A percentile compares a stretch with the other conserved stretches of the same genome.
These are phyloP conservation scores for Sitta europaea DNA, from an alignment of 2,113 vertebrate genomes.

Conservation along the genomic window DNA sequence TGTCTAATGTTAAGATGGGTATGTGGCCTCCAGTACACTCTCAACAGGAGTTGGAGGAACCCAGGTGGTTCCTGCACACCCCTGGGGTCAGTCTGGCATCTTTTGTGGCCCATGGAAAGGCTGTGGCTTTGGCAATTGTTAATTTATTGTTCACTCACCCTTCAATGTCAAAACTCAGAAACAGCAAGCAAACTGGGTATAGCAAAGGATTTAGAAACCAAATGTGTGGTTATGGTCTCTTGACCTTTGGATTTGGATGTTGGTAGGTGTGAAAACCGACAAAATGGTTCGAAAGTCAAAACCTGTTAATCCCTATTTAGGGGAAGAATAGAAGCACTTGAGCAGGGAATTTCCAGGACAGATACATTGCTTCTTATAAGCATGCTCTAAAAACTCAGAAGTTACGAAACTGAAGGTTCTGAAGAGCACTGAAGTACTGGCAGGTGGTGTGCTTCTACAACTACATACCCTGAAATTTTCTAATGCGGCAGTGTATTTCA, in stretches of 20 bases:
- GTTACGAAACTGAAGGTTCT: background rate
- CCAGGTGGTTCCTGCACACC: background rate
- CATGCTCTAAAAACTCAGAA: background rate
- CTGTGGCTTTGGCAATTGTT: background rate
- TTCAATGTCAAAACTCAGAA: background rate
- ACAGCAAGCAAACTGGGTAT: background rate
- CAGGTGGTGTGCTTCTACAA: background rate
- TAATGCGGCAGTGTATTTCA: background rate
- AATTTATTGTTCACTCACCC: background rate
- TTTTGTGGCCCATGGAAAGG: rapidly evolving
- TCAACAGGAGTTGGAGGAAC: background rate
- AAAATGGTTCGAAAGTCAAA: background rate
- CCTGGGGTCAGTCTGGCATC: rapidly evolving
- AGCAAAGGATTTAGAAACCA: background rate
- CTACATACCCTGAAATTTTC: background rate
- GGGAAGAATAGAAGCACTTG: background rate
- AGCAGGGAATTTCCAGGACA: background rate
- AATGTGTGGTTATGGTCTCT: background rate
- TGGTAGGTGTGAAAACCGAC: background rate
- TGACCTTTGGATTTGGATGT: background rate
- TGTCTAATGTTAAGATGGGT: background rate
- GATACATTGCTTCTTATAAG: background rate
- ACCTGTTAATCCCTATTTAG: background rate
- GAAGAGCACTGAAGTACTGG: background rate
- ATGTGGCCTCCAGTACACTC: background rate